Base-by-base conservation (phyloP, 2,797 vertebrate species). In the Acanthiza pusilla region DNA sequence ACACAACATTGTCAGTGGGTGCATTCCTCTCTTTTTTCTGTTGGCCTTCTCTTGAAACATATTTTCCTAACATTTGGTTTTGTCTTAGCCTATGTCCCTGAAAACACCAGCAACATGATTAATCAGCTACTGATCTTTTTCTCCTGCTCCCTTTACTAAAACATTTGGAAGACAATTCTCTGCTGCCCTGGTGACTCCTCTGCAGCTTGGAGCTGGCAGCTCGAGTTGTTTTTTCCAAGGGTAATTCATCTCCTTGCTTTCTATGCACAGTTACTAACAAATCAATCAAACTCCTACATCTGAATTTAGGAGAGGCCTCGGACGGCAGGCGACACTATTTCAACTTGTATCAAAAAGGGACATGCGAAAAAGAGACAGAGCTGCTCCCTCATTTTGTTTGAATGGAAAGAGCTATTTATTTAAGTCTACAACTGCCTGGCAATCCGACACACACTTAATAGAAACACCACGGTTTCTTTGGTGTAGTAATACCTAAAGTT, bases 91-190 rank as follows among this genome's bases (percentile, higher is more conserved):
- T 65, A 12, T 73, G 67, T 82, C 71, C 77, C 80, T 91, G 71
- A 85, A 94, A 96, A 94, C 71, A 93, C 42, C 18, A 91, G 48
- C 45, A 84, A 94, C 71, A 71, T 21, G 53, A 94, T 84, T 91
- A 94, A 95, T 93, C 88, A 95, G 73, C 83, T 79, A 43, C 83
- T 91, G 73, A 90, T 96, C 74, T 91, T 94, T 89, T 93, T 81
- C 76, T 92, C 76, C 73, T 30, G 60, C 43, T 91, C 55, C 60
- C 50, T 83, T 91, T 74, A 82, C 43, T 71, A 79, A 85, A 91
- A 67, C 74, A 40, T 84, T 94, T 91, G 83, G 38, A 88, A 90
- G 75, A 73, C 65, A 63, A 30, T 70, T 85, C 83, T 88, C 77
- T 85, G 83, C 93, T 94, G 94, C 71, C 74, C 85, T 65, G 63